These are phyloP conservation scores for Parazoanthus darwini DNA, from an alignment of 92 coral and sea anemone species.

Conservation along the genomic window DNA sequence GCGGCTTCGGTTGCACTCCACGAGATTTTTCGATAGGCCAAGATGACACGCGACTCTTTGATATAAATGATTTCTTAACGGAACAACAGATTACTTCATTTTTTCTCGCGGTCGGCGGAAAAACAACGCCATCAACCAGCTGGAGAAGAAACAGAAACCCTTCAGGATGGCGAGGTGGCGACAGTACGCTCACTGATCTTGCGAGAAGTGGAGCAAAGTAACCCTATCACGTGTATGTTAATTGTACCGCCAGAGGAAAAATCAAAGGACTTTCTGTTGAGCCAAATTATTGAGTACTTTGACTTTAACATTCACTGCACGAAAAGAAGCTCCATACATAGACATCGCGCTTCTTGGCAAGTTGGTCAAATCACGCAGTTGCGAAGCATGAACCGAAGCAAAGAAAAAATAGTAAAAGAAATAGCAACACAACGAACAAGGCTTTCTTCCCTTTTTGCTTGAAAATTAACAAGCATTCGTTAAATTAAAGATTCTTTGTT, in stretches of 20 bases:
- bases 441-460: too few relatives aligned
- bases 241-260: conserved; percentile 27
- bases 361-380: too few relatives aligned
- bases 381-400: too few relatives aligned
- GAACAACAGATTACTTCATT: conserved; percentile 21
- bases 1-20: conserved; percentile 60
- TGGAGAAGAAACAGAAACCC: conserved; percentile 36
- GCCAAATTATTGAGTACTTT: conserved; percentile 45
- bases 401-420: too few relatives aligned
- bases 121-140: conserved; percentile 47
- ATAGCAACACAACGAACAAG: too few relatives aligned
- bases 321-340: neutral
- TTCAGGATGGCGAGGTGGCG: conserved; percentile 28
- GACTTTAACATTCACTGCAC: conserved; percentile 31
- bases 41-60: conserved; percentile 3
- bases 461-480: too few relatives aligned
- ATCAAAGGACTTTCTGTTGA: conserved; percentile 41
- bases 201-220: conserved; percentile 33
- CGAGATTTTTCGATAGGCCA: conserved; percentile 53
- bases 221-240: conserved; percentile 52
- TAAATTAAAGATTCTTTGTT: neutral
- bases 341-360: neutral
- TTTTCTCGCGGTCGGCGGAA: conserved; percentile 61
- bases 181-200: conserved; percentile 42
- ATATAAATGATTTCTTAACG: too few relatives aligned